Evolutionary conservation across 2,797 vertebrate species (phyloP).

Genomic region (Anolis apletophallus): DNA sequence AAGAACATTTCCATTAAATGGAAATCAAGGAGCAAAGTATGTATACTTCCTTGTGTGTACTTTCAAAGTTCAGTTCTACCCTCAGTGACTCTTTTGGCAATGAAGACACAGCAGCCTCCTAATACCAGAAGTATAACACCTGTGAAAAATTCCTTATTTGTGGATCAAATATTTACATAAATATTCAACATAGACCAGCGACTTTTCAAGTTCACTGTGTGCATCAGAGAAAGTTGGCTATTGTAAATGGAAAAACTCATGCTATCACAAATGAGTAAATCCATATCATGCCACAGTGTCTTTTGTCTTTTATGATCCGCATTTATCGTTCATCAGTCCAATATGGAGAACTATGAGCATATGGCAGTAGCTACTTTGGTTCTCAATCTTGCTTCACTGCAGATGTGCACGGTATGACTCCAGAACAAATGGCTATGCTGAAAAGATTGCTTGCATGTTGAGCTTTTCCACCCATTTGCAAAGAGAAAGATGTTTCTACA

Average conservation of each 20-base stretch:
- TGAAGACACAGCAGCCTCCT: background rate
- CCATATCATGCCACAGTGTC: background rate
- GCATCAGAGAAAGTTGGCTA: conserved; percentile 1
- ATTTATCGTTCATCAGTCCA: conserved; percentile 38
- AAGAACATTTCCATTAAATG: background rate
- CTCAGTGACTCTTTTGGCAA: background rate
- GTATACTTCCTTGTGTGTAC: too few species aligned
- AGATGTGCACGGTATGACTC: conserved; percentile 56
- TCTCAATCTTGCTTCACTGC: conserved; percentile 7
- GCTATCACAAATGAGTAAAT: background rate
- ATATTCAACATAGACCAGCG: background rate
- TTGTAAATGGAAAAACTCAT: background rate
- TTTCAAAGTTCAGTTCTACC: background rate
- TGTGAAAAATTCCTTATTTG: background rate
- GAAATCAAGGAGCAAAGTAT: background rate
- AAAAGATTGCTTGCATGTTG: conserved; percentile 25
- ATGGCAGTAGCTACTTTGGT: conserved; percentile 29
- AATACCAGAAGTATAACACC: background rate
- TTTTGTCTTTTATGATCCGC: conserved; percentile 1
- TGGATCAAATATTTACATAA: background rate
- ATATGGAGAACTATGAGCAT: conserved; percentile 32
- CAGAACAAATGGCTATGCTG: conserved; percentile 53
- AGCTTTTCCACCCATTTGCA: conserved; percentile 31
- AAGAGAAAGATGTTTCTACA: conserved; percentile 45
- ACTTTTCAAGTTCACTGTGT: background rate